Evolutionary conservation across 1,140 invertebrate species (phyloP), one percentile per base, ranked within the genome.

Genomic region (Euura lappo): DNA sequence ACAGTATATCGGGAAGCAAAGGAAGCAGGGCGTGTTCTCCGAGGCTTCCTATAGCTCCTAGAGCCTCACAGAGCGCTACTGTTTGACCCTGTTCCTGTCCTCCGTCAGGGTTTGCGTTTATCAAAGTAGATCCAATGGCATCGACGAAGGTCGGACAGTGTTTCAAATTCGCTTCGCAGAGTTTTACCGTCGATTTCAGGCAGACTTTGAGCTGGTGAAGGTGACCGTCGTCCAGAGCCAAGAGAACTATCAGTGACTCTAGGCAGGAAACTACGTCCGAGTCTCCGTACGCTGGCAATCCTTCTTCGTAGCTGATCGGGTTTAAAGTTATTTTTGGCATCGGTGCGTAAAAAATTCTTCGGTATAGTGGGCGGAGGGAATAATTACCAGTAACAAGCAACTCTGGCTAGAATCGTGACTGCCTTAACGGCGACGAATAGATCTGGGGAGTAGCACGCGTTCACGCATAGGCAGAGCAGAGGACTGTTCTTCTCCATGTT

Each of bases 31-130:
- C 89, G 76, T 90, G 90, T 64, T 91, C 89, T 77, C 90, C 91
- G 47, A 91, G 83, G 77, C 90, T 90, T 47, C 93, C 94, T 67
- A 96, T 91, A 7, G 94, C 94, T 2, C 93, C 93, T 28, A 96
- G 83, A 68, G 93, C 91, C 85, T 95, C 92, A 79, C 91, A 92
- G 8, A 93, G 79, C 6, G 89, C 82, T 3, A 85, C 80, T 2
- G 82, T 83, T 77, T 88, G 84, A 67, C 83, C 80, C 65, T 86
- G 82, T 71, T 77, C 82, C n/a, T 83, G 79, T 46, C 79, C 76
- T 70, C 77, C 79, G 65, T 83, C 80, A 2, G 79, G 67, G 76
- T 77, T 81, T 6, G 83, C 78, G 72, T 87, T 89, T 68, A 88
- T 86, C 4, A 91, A 79, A 44, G 88, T 87, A n/a, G 86, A 88